Base-by-base conservation (phyloP, 2,113 vertebrate genomes). In the Otis tarda region DNA sequence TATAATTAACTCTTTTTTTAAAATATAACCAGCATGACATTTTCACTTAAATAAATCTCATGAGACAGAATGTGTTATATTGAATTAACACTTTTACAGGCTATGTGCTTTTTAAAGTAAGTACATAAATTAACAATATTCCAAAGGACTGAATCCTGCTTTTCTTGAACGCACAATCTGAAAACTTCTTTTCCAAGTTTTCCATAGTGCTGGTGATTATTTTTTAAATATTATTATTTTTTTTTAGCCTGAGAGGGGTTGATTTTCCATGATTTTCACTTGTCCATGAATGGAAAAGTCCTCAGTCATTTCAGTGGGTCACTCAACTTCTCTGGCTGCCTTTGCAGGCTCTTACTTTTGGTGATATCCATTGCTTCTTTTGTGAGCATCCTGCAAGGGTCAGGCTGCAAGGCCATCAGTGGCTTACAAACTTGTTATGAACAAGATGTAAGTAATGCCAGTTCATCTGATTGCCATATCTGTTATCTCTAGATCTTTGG, bases 61-160 rank as follows among this genome's bases (percentile, higher is more conserved):
- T 80, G 74, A 96, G 86, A 90, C 81, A 88, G 93, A 88, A 96
- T 82, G 94, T 92, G 93, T 83, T 95, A 95, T 60, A 64, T 81
- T 95, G 89, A 95, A 94, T 95, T 95, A 96, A 90, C 95, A 97
- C 95, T 93, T 93, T 94, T 93, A 84, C 76, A 93, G 22, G 65
- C 79, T 92, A 90, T 82, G 73, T 83, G 75, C 81, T 97, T 96
- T 97, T 97, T 94, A 96, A 97, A 97, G 89, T 39, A 86, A 96
- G 49, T 61, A 61, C 37, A 60, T 83, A 83, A 77, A 87, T 82
- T 88, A 87, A 80, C 88, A 90, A 79, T 92, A 86, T 82, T 55
- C 28, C 67, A 55, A 64, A 68, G 16, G n/a, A 79, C 24, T 3
- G 23, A 81, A 87, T 83, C 15, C 21, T 84, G 21, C 13, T 4